Conservation (phyloP, 2,888 invertebrate genomes). For the Noctuana brunneofusca region DNA sequence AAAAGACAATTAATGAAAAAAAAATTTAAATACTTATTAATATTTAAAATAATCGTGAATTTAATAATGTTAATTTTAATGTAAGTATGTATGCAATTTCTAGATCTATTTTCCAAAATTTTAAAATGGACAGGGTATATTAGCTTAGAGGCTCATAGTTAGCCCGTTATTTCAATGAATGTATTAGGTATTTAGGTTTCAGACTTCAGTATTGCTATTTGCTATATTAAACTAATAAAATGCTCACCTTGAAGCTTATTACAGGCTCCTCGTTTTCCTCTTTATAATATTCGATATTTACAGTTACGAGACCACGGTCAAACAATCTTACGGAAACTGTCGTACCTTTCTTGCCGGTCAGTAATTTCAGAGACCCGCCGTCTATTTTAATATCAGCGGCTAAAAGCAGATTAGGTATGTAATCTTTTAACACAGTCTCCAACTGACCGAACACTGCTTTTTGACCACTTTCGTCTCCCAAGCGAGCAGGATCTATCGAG, state of each 20-base stretch:
- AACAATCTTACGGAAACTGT: constrained; percentile 89
- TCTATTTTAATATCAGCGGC: constrained; percentile 86
- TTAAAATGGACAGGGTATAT: too few relatives aligned
- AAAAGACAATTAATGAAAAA: too few relatives aligned
- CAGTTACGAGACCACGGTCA: constrained; percentile 88
- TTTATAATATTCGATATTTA: constrained; percentile 92
- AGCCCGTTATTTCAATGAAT: neutral
- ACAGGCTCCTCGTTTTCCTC: constrained; percentile 88
- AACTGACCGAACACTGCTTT: constrained; percentile 86
- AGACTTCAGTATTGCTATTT: constrained; percentile 3
- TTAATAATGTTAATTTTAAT: too few relatives aligned
- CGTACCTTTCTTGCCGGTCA: constrained; percentile 87
- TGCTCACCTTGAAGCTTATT: constrained; percentile 89
- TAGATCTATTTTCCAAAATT: too few relatives aligned
- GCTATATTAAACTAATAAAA: constrained; percentile 41
- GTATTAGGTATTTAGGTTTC: neutral
- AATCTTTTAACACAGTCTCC: constrained; percentile 87
- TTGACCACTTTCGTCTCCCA: constrained; percentile 86
- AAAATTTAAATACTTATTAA: too few relatives aligned
- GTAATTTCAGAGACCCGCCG: constrained; percentile 87
- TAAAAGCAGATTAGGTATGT: constrained; percentile 87
- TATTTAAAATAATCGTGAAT: too few relatives aligned
- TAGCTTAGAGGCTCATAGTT: neutral
- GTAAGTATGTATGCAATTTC: too few relatives aligned
- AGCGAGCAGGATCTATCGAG: constrained; percentile 86